Evolutionary conservation across 2,888 invertebrate genomes (phyloP).

Genomic region (Zaprionus obscuricornis): DNA sequence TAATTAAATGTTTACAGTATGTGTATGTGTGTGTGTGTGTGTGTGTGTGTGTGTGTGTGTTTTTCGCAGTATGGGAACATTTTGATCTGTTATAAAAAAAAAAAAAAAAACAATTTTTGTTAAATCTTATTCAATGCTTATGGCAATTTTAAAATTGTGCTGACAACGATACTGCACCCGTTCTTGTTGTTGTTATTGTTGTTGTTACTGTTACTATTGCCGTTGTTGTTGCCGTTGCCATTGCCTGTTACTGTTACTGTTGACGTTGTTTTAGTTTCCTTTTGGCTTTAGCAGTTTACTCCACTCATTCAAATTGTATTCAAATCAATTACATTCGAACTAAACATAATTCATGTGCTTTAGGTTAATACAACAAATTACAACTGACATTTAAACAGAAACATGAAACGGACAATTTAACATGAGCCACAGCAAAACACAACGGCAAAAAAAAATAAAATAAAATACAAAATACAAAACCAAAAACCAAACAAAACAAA

Average conservation of each 20-base stretch:
- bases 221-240: conserved; percentile 35
- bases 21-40: conserved; percentile 11
- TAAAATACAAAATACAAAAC: too few species aligned
- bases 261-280: conserved; percentile 36
- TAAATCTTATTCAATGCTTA: conserved; percentile 65
- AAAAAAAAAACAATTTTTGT: too few species aligned
- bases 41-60: conserved; percentile 11
- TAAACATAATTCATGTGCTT: conserved; percentile 76
- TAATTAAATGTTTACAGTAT: background rate
- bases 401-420: conserved; percentile 77
- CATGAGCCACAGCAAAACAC: conserved; percentile 60
- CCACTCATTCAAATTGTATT: conserved; percentile 73
- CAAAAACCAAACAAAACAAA: conserved; percentile 29
- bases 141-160: conserved; percentile 58
- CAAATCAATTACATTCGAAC: conserved; percentile 78
- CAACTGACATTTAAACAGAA: conserved; percentile 77
- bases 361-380: conserved; percentile 77
- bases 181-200: too few species aligned
- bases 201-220: conserved; percentile 32
- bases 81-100: conserved; percentile 31
- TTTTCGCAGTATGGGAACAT: conserved; percentile 34
- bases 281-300: conserved; percentile 12
- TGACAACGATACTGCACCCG: conserved; percentile 61
- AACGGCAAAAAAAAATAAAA: conserved; percentile 29
- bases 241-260: conserved; percentile 35